A percentile compares a stretch with the other conserved stretches of the same genome.
These are phyloP conservation scores for Austrolebias charrua DNA, from an alignment of 2,797 vertebrate species.

Conservation along the genomic window DNA sequence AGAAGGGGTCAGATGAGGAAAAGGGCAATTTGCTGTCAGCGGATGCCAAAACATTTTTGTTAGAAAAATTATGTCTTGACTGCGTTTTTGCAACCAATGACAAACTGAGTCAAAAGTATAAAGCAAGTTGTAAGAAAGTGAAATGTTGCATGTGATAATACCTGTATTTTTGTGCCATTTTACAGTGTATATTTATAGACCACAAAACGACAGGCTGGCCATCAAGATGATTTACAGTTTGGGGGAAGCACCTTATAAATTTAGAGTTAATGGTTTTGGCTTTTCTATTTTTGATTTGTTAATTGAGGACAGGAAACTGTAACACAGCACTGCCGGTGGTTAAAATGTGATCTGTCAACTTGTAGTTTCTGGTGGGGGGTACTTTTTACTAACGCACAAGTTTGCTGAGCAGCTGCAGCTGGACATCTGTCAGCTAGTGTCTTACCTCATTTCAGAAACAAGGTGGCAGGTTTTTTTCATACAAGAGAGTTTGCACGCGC, in stretches of 20 bases:
- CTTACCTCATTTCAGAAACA: constrained; percentile 47
- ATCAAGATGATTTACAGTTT: constrained; percentile 50
- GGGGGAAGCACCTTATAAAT: constrained; percentile 40
- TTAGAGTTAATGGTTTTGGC: constrained; percentile 47
- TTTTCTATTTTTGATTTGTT: constrained; percentile 60
- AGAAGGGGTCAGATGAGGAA: background rate
- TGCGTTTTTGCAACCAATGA: too few species aligned
- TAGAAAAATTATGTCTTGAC: background rate
- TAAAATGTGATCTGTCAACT: constrained; percentile 16
- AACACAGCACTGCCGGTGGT: constrained; percentile 42
- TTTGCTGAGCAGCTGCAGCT: constrained; percentile 52
- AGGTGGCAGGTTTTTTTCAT: constrained; percentile 32
- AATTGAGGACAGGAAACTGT: constrained; percentile 47
- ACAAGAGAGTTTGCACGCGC: constrained; percentile 42
- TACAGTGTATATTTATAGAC: constrained; percentile 49
- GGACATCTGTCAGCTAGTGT: constrained; percentile 3
- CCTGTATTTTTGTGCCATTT: background rate
- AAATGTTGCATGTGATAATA: constrained; percentile 20
- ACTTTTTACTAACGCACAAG: constrained; percentile 51
- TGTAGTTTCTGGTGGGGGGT: constrained; percentile 9
- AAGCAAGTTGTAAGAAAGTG: background rate
- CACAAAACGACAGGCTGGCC: constrained; percentile 22
- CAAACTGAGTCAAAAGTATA: background rate
- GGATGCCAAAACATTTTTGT: background rate
- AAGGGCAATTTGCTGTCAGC: background rate